phyloP scores from a whole-genome alignment of 1,140 invertebrate species.

The Ctenoplectra terminalis region DNA sequence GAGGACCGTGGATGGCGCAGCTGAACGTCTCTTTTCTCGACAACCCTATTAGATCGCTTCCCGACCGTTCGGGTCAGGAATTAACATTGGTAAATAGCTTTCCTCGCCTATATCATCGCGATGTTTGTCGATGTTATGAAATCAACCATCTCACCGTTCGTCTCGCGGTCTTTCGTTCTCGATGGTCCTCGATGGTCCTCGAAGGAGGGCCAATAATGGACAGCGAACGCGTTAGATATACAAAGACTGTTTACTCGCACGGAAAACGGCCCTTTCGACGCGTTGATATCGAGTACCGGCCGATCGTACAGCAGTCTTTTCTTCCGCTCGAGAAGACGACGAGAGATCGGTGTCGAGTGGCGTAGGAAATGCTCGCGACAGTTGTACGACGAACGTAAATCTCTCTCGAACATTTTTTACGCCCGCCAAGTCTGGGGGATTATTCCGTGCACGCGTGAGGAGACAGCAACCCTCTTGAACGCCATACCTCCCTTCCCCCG shows the following conservation, averaged over 20 bases:
- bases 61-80: slow-evolving; percentile 12
- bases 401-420: slow-evolving; percentile 63
- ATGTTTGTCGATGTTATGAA: slow-evolving; percentile 50
- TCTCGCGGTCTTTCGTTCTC: slow-evolving; percentile 13
- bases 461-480: slow-evolving; percentile 42
- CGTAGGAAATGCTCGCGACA: slow-evolving; percentile 55
- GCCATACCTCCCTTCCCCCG: slow-evolving; percentile 16
- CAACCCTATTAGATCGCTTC: slow-evolving; percentile 51
- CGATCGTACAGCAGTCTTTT: slow-evolving; percentile 2
- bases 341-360: slow-evolving; percentile 33
- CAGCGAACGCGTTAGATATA: slow-evolving; percentile 39
- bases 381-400: slow-evolving; percentile 62
- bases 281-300: slow-evolving; percentile 31
- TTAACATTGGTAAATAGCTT: slow-evolving; percentile 54
- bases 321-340: slow-evolving; percentile 1
- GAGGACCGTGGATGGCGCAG: slow-evolving; percentile 22
- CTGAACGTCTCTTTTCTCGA: slow-evolving; percentile 28
- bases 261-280: slow-evolving; percentile 33
- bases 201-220: slow-evolving; percentile 51
- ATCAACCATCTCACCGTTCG: background rate
- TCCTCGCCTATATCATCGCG: slow-evolving; percentile 25
- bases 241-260: slow-evolving; percentile 50
- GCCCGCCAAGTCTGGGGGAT: slow-evolving; percentile 46
- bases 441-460: slow-evolving; percentile 66
- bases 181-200: slow-evolving; percentile 35